phyloP scores from a whole-genome alignment of 2,113 vertebrate genomes.

The Tachuris rubrigastra region DNA sequence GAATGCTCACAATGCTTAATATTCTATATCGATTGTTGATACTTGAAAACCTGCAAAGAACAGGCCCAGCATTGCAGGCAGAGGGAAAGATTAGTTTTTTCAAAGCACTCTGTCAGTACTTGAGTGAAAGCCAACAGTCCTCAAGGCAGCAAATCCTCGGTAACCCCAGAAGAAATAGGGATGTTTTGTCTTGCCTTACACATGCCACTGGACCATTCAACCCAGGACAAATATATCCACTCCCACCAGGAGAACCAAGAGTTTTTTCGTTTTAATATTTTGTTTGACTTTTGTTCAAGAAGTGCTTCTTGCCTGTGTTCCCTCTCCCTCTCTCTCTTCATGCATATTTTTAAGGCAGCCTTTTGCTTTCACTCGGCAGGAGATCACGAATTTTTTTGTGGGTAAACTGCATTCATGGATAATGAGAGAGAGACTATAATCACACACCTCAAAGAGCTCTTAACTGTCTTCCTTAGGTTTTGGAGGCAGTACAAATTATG shows the following conservation, averaged over 20 bases:
- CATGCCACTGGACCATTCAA: neutral
- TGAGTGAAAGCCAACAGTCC: neutral
- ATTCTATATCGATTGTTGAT: conserved; percentile 31
- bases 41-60: neutral
- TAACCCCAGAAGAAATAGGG: neutral
- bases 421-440: conserved; percentile 37
- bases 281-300: neutral
- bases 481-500: conserved; percentile 3
- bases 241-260: neutral
- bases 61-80: neutral
- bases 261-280: neutral
- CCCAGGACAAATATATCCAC: neutral
- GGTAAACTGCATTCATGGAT: neutral
- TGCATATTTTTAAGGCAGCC: neutral
- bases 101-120: neutral
- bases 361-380: conserved; percentile 5
- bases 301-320: neutral
- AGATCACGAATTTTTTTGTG: neutral
- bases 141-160: neutral
- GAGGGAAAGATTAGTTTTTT: neutral
- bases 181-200: neutral
- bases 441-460: conserved; percentile 42
- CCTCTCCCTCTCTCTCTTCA: neutral
- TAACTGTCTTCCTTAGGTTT: neutral
- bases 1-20: neutral